phyloP scores from a whole-genome alignment of 2,797 vertebrate genomes.

The Cirrhinus molitorella region DNA sequence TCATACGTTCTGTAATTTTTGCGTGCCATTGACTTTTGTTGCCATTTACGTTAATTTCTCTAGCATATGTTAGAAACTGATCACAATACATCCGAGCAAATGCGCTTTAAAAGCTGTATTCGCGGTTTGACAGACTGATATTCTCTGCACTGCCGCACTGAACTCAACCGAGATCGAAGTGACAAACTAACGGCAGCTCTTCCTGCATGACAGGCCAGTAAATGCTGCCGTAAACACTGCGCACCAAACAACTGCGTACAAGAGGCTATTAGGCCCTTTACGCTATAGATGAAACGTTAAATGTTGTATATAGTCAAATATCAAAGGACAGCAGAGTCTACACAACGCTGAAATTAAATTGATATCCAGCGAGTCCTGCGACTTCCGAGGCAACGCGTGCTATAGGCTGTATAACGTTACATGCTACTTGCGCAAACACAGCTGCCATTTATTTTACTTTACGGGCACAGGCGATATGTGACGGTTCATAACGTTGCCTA shows the following conservation, averaged over 20 bases:
- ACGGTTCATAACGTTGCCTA: slow-evolving; percentile 59
- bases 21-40: background rate
- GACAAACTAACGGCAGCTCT: background rate
- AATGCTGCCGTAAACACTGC: background rate
- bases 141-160: background rate
- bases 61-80: background rate
- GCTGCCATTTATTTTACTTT: background rate
- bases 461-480: background rate
- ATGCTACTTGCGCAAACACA: background rate
- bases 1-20: background rate
- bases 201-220: background rate
- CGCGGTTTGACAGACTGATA: background rate
- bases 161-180: background rate
- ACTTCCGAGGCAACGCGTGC: background rate
- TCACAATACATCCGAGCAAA: background rate
- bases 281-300: background rate
- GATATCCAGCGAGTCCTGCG: background rate
- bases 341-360: background rate
- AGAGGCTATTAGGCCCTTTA: slow-evolving; percentile 1
- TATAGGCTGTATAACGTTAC: background rate
- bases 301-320: background rate
- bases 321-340: background rate
- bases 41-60: background rate
- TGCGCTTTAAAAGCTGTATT: background rate
- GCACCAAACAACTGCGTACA: background rate